These are phyloP conservation scores for Tipula lateralis DNA, from an alignment of 2,888 invertebrate genomes.

Conservation along the genomic window DNA sequence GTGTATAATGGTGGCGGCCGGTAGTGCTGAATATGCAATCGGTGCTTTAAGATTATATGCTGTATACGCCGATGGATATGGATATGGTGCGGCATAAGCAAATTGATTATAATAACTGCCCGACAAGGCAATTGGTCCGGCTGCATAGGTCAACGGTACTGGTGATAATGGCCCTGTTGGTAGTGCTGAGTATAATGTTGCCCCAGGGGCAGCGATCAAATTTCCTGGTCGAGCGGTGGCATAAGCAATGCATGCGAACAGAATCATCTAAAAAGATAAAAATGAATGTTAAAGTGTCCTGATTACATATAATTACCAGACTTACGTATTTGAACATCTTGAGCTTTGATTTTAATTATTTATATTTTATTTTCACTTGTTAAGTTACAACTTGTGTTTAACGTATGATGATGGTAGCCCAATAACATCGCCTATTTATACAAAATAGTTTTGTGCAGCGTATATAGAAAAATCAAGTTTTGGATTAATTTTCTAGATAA, in stretches of 20 bases:
- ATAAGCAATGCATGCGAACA: constrained; percentile 49
- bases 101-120: constrained; percentile 43
- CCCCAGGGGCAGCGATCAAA: constrained; percentile 45
- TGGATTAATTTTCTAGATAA: neutral
- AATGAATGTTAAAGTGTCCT: neutral
- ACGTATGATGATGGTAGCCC: neutral
- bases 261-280: constrained; percentile 36
- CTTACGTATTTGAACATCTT: constrained; percentile 53
- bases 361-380: constrained; percentile 31
- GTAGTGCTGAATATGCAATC: constrained; percentile 35
- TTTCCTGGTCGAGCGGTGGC: constrained; percentile 50
- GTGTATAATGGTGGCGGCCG: neutral
- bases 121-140: constrained; percentile 43
- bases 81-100: constrained; percentile 43
- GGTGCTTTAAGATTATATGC: constrained; percentile 25
- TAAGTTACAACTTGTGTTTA: constrained; percentile 30
- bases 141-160: constrained; percentile 42
- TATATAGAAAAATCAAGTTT: neutral
- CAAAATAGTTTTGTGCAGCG: neutral
- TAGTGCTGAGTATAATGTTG: constrained; percentile 43
- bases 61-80: constrained; percentile 44
- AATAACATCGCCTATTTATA: neutral
- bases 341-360: constrained; percentile 31
- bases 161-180: constrained; percentile 34
- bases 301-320: constrained; percentile 34